Evolutionary conservation across 2,113 vertebrate genomes (phyloP).

Genomic region (Cynopterus brachyotis): DNA sequence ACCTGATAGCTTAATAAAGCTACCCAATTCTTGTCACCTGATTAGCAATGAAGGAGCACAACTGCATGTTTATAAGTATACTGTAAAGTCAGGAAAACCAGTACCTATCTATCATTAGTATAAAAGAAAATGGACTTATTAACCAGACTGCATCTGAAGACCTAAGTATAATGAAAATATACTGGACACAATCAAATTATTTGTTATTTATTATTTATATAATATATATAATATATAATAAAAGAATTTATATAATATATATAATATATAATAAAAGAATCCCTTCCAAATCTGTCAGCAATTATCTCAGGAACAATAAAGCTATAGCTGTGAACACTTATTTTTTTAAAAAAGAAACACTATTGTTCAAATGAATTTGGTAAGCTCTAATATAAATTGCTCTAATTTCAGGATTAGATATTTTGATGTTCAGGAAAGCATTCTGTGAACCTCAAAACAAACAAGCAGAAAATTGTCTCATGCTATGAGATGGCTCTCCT

Average conservation of each 20-base stretch:
- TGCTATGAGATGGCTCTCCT: background rate
- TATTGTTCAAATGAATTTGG: background rate
- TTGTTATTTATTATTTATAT: too few relatives aligned
- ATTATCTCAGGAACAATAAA: background rate
- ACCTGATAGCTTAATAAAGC: conserved; percentile 3
- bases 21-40: background rate
- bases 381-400: background rate
- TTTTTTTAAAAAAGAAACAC: background rate
- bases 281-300: background rate
- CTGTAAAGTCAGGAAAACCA: background rate
- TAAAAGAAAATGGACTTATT: conserved; percentile 6
- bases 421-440: background rate
- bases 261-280: background rate
- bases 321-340: background rate
- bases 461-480: background rate
- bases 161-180: background rate
- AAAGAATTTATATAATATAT: background rate
- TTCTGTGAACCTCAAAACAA: background rate
- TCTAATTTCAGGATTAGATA: conserved; percentile 20
- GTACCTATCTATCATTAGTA: background rate
- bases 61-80: background rate
- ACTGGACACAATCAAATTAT: background rate
- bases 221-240: background rate
- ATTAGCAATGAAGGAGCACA: background rate
- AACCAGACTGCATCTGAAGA: background rate